Evolutionary conservation across 2,113 vertebrate genomes (phyloP).

Genomic region (Anhinga anhinga): DNA sequence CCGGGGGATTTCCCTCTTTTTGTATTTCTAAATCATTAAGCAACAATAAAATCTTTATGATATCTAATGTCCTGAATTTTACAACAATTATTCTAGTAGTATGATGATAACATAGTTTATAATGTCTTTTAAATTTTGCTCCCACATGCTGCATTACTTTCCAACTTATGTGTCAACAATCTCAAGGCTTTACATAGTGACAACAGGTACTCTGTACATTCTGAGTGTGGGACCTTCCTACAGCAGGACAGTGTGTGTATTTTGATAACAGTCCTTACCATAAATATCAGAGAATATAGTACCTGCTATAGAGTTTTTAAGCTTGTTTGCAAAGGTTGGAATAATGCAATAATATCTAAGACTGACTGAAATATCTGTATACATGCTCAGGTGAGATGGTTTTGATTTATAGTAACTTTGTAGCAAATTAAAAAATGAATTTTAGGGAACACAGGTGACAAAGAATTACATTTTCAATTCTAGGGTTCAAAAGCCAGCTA

Average conservation of each 20-base stretch:
- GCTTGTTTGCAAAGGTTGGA: not conserved
- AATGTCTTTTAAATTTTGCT: not conserved
- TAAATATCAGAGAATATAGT: not conserved
- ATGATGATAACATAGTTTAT: not conserved
- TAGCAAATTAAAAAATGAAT: not conserved
- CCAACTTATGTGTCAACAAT: not conserved
- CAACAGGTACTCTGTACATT: not conserved
- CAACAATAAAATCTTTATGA: not conserved
- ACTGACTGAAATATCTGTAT: not conserved
- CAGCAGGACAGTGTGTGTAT: not conserved
- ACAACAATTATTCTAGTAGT: not conserved
- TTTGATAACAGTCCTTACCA: not conserved
- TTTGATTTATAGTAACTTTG: not conserved
- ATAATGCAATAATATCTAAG: not conserved
- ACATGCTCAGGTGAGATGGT: not conserved
- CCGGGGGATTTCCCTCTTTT: not conserved
- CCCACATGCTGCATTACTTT: not conserved
- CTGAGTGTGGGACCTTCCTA: not conserved
- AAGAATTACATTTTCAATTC: not conserved
- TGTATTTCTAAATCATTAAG: slow-evolving; percentile 17
- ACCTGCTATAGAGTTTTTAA: not conserved
- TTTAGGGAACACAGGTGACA: not conserved
- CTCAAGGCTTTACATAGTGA: not conserved
- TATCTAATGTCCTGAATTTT: not conserved
- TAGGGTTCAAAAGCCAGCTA: not conserved